Base-by-base conservation (phyloP, 1,140 invertebrate species). In the Arion vulgaris region DNA sequence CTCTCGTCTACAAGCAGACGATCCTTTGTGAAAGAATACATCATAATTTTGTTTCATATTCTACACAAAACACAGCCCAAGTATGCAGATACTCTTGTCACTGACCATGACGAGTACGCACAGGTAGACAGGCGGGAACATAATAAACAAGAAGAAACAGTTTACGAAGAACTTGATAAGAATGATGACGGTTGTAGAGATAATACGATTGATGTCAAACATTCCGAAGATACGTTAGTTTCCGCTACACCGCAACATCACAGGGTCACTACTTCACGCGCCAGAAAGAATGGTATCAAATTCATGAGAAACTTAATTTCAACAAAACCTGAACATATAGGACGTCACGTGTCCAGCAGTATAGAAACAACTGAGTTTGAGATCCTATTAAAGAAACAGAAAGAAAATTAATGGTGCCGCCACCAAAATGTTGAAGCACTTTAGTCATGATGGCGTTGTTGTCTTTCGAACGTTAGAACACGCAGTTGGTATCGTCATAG, bases 1-100 rank as follows among this genome's bases (percentile, higher is more conserved):
- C 71, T 88, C 0, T 86, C 88, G 41, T 74, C 68, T 45, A 66
- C 84, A 38, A 88, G 87, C 17, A 85, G 88, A 23, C 71, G 86
- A 28, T 57, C 84, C 13, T 92, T 90, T 82, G 83, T 92, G 32
- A 81, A 88, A 66, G 90, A 90, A 80, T 90, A 92, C 83, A 80
- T 92, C 4, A 32, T 28, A 0, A 81, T 81, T 38, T 34, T 69
- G 11, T n/a, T 53, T 32, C 69, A 74, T 39, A 39, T 80, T 34
- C n/a, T 62, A 4, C 1, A 78, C 15, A 34, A 38, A 45, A n/a
- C 26, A 32, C 66, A 78, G 23, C 26, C 53, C 4, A 23, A 19
- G 26, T 45, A 5, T 7, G 41, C 41, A 57, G 53, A 57, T 15
- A 57, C 17, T 23, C 15, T 15, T 15, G 2, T 39, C 36, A 36